Base-by-base conservation (phyloP, 2,888 invertebrate genomes). In the Subacronicta megacephala region DNA sequence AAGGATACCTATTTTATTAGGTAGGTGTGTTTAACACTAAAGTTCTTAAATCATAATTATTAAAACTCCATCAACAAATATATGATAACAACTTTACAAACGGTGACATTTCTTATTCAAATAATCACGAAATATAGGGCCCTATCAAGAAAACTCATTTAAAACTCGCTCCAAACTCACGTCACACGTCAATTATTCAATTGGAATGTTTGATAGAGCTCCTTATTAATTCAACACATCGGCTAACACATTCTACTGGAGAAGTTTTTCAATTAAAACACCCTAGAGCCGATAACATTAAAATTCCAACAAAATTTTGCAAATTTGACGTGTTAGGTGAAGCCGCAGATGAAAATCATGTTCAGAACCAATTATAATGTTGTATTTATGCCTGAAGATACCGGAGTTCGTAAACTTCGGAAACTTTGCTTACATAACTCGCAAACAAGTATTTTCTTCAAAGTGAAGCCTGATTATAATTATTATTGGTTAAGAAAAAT, bases 211-310 rank as follows among this genome's bases (percentile, higher is more conserved):
- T 84, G 85, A 87, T 84, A 83, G 78, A 73, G 76, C 82, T 85
- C 82, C 82, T 87, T 87, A 88, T 83, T 85, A 88, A 91, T 90
- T 90, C 86, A 89, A 89, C 87, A 88, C 84, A 86, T 84, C 72
- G 83, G 80, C 80, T 77, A 72, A 76, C 80, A 83, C 83, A 81
- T 87, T 86, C 84, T 78, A 77, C 69, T 50, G 75, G 75, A 68
- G 67, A 93, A 93, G 81, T 93, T 93, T 93, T 92, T 92, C 90
- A 92, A 93, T 93, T 92, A 93, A 31, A 31, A 88, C 83, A 81
- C 77, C 81, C 81, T 78, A 74, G 74, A 81, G 81, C 83, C 85
- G 85, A 87, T 89, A 78, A 76, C 87, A 88, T 90, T 90, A 87
- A 90, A 91, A 91, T 90, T 90, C 89, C 87, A 74, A 81, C 82